phyloP scores from a whole-genome alignment of 1,140 invertebrate genomes.

The Caenorhabditis latens region DNA sequence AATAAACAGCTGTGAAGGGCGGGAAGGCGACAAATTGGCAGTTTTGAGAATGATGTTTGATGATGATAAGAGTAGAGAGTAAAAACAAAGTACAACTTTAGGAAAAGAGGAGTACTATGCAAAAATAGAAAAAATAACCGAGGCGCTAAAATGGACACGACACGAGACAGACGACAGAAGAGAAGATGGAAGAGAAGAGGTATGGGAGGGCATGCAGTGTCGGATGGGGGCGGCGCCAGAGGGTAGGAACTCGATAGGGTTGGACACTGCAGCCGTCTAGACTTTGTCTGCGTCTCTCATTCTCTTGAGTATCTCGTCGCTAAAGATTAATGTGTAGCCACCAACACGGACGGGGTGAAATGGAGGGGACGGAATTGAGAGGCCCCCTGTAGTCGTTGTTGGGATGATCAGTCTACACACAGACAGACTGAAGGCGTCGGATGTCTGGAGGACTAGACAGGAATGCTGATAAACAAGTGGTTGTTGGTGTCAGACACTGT shows the following conservation, averaged over 20 bases:
- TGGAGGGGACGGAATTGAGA: background rate
- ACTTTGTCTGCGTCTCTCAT: conserved; percentile 38
- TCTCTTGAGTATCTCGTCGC: background rate
- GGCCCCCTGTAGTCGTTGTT: background rate
- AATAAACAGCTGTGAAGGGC: conserved; percentile 28
- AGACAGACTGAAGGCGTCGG: background rate
- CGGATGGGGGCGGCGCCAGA: conserved; percentile 42
- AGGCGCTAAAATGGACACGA: conserved; percentile 18
- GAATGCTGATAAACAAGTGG: conserved; percentile 27
- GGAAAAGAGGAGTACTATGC: background rate
- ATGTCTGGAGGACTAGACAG: background rate
- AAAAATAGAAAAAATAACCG: background rate
- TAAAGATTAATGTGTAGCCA: conserved; percentile 49
- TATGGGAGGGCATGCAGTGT: conserved; percentile 47
- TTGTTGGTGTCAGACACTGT: conserved; percentile 24
- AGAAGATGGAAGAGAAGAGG: conserved; percentile 1
- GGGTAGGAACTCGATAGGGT: conserved; percentile 53
- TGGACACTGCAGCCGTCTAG: conserved; percentile 52
- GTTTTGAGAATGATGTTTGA: conserved; percentile 5
- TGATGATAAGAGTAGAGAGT: background rate
- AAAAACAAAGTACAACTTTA: background rate
- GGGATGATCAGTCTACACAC: conserved; percentile 30
- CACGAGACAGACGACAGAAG: background rate
- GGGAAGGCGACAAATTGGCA: conserved; percentile 2
- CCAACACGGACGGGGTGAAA: background rate